Evolutionary conservation across 2,113 vertebrate genomes (phyloP).

Genomic region (Australoheros scitulus): DNA sequence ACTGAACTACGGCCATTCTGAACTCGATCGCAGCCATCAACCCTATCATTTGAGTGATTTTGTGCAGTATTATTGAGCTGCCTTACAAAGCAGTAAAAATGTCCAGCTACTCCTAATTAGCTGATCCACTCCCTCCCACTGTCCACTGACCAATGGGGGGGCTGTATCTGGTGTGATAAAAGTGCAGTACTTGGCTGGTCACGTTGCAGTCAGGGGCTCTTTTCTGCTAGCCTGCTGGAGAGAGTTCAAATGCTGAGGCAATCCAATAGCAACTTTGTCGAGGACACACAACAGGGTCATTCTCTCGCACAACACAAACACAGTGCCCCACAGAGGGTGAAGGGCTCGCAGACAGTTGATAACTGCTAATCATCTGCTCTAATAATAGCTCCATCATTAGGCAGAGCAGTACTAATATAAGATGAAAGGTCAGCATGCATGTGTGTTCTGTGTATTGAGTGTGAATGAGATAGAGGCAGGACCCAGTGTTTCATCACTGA

Average conservation of each 20-base stretch:
- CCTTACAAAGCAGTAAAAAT: neutral
- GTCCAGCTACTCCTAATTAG: conserved; percentile 13
- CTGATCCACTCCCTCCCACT: conserved; percentile 20
- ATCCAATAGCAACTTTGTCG: conserved; percentile 26
- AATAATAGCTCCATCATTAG: conserved; percentile 57
- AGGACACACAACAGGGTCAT: conserved; percentile 15
- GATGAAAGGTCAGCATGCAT: conserved; percentile 36
- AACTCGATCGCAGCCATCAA: conserved; percentile 14
- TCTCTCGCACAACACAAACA: conserved; percentile 3
- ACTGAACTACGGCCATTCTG: neutral
- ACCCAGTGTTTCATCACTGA: neutral
- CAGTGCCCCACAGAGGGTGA: conserved; percentile 7
- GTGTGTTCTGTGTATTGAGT: conserved; percentile 4
- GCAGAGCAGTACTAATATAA: conserved; percentile 12
- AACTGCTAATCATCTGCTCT: conserved; percentile 51
- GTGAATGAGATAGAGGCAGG: neutral
- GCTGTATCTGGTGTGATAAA: conserved; percentile 32
- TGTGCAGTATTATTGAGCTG: conserved; percentile 13
- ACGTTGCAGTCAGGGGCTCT: conserved; percentile 60
- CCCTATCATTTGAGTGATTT: neutral
- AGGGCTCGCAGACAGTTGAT: conserved; percentile 40
- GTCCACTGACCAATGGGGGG: conserved; percentile 6
- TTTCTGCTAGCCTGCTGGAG: conserved; percentile 38
- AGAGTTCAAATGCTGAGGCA: conserved; percentile 10
- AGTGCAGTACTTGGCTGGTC: conserved; percentile 62